Evolutionary conservation across 2,888 invertebrate genomes (phyloP).

Genomic region (Pogonocherus hispidulus): DNA sequence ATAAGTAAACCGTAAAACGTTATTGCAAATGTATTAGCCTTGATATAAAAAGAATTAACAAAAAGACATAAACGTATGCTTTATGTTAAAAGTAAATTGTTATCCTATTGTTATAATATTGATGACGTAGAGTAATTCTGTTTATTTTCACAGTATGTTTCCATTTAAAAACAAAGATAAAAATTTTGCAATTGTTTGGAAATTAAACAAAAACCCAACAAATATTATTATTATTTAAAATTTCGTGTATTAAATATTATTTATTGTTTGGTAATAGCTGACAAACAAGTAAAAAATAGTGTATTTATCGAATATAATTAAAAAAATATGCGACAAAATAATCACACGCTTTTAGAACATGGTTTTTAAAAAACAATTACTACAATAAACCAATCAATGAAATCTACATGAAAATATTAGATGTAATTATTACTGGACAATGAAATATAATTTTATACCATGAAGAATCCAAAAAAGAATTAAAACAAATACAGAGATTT

Average conservation of each 20-base stretch:
- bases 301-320: background rate
- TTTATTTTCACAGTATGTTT: conserved; percentile 32
- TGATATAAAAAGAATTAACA: conserved; percentile 32
- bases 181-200: conserved; percentile 8
- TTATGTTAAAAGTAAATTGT: conserved; percentile 34
- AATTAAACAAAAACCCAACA: background rate
- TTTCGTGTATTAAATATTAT: background rate
- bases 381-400: no score
- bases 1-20: conserved; percentile 40
- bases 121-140: conserved; percentile 27
- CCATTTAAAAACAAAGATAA: conserved; percentile 25
- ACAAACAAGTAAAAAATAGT: background rate
- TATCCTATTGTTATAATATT: conserved; percentile 38
- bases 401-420: no score
- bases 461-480: no score
- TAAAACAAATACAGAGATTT: no score
- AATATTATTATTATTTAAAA: background rate
- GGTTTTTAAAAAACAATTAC: no score
- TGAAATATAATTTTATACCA: no score
- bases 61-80: conserved; percentile 31
- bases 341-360: no score
- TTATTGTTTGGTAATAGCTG: background rate
- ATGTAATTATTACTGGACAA: no score
- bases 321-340: no score
- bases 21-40: conserved; percentile 38